Evolutionary conservation across 2,113 vertebrate genomes (phyloP).

Genomic region (Chlamydotis undulata): DNA sequence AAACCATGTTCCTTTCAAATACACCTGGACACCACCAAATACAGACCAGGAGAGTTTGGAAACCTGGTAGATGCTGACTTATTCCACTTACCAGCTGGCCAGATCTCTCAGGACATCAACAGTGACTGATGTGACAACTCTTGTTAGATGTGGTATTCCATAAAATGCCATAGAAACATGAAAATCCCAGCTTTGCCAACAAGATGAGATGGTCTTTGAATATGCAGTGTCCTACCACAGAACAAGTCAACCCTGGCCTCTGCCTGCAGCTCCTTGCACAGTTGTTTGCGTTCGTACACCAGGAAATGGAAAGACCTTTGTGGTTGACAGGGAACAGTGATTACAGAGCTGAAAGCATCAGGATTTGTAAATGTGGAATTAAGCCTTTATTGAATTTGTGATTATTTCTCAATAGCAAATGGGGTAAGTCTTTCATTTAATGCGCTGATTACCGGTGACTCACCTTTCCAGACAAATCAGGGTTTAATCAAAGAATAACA

Average conservation of each 20-base stretch:
- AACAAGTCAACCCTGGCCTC: neutral
- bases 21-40: neutral
- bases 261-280: neutral
- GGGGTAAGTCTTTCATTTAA: neutral
- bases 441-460: conserved; percentile 30
- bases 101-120: neutral
- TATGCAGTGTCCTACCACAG: neutral
- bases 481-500: conserved; percentile 17
- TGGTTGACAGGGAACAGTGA: neutral
- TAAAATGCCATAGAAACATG: neutral
- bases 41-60: neutral
- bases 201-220: neutral
- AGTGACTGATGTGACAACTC: neutral
- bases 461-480: conserved; percentile 32
- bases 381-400: neutral
- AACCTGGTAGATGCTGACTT: neutral
- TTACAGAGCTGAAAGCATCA: neutral
- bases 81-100: neutral
- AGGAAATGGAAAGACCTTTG: neutral
- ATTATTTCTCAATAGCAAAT: conserved; percentile 15
- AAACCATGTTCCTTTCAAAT: neutral
- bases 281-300: neutral
- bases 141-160: neutral
- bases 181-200: neutral
- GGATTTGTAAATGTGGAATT: neutral